Conservation (phyloP, 2,888 invertebrate genomes). For the Yponomeuta plumbellus region DNA sequence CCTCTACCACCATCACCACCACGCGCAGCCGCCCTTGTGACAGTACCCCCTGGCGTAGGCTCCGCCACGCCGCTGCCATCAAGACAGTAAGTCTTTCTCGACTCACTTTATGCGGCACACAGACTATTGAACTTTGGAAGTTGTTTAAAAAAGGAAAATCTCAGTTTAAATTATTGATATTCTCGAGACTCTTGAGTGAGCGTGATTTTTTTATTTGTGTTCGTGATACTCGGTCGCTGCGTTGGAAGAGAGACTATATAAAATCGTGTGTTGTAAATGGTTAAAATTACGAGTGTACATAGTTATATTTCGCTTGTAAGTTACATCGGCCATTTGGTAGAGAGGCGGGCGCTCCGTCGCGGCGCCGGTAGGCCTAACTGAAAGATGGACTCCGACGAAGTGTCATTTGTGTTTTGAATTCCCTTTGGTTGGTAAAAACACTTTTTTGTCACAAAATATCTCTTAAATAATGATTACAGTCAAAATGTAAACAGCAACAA, state of each 20-base stretch:
- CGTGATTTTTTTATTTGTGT: conserved; percentile 51
- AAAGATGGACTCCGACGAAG: conserved; percentile 54
- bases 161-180: conserved; percentile 48
- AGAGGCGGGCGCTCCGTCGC: conserved; percentile 37
- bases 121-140: conserved; percentile 5
- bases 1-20: conserved; percentile 77
- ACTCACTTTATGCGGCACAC: conserved; percentile 3
- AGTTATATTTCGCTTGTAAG: conserved; percentile 39
- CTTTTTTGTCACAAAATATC: conserved; percentile 30
- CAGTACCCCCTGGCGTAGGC: conserved; percentile 93
- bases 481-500: neutral
- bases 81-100: conserved; percentile 16
- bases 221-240: conserved; percentile 52
- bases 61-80: conserved; percentile 30
- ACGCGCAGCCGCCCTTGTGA: conserved; percentile 91
- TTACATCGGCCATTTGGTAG: conserved; percentile 11
- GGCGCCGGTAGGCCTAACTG: conserved; percentile 32
- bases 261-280: conserved; percentile 55
- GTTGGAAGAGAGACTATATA: conserved; percentile 17
- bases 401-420: conserved; percentile 55
- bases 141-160: conserved; percentile 33
- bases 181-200: conserved; percentile 63
- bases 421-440: conserved; percentile 48
- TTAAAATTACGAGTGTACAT: conserved; percentile 25
- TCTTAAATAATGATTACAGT: neutral